Conservation (phyloP, 2,797 vertebrate species). For the Cryptoprocta ferox region DNA sequence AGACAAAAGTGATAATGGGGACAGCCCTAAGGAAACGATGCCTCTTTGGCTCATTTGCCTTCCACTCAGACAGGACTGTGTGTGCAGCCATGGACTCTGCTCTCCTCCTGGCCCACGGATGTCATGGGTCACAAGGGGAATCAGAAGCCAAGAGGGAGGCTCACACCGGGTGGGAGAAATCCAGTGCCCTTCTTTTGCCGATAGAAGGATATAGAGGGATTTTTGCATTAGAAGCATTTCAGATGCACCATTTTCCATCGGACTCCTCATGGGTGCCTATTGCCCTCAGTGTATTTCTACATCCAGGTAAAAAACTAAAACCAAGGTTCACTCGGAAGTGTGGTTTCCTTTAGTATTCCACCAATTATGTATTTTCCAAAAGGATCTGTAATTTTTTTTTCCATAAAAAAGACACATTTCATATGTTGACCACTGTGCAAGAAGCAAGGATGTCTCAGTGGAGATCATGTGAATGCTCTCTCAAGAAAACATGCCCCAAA, state of each 20-base stretch:
- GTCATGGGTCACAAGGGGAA: background rate
- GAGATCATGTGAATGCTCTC: background rate
- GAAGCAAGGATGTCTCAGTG: background rate
- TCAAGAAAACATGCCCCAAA: conserved; percentile 22
- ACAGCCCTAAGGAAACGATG: background rate
- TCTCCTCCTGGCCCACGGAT: fast-evolving
- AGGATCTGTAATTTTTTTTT: background rate
- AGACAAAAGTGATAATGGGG: background rate
- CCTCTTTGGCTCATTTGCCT: background rate
- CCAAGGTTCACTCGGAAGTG: background rate
- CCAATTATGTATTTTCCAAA: conserved; percentile 20
- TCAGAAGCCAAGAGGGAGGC: background rate
- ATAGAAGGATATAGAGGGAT: background rate
- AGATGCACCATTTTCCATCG: background rate
- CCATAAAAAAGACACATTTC: background rate
- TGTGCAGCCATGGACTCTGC: too few species aligned
- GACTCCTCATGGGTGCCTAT: background rate
- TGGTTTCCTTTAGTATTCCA: conserved; percentile 25
- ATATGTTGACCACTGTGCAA: background rate
- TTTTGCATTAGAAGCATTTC: background rate
- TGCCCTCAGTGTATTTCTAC: background rate
- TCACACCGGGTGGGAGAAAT: background rate
- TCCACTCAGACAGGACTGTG: background rate
- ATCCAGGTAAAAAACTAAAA: background rate
- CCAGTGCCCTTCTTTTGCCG: background rate